Evolutionary conservation across 2,797 vertebrate species (phyloP).

Genomic region (Danionella dracula): DNA sequence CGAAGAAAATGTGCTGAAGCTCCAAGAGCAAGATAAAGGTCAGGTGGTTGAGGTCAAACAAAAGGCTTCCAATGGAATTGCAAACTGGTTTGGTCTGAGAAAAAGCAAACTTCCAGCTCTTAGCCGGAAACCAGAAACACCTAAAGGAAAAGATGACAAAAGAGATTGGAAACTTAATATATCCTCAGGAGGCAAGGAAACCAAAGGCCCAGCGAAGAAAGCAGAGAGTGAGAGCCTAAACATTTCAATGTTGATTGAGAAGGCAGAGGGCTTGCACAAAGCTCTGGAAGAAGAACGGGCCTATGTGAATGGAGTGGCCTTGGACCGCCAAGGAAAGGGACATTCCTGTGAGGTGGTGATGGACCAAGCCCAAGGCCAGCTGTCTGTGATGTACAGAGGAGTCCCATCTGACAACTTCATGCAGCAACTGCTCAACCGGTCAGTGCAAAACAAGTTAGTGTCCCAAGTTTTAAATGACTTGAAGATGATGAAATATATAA

Average conservation of each 20-base stretch:
- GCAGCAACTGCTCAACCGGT: constrained; percentile 96
- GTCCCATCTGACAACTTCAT: constrained; percentile 91
- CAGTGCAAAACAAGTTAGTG: constrained; percentile 38
- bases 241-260: constrained; percentile 96
- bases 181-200: constrained; percentile 76
- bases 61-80: constrained; percentile 84
- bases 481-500: no score
- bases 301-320: constrained; percentile 75
- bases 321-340: constrained; percentile 73
- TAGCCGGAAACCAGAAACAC: constrained; percentile 76
- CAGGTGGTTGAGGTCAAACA: constrained; percentile 76
- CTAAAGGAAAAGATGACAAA: constrained; percentile 80
- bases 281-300: constrained; percentile 90
- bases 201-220: constrained; percentile 74
- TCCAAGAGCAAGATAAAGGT: constrained; percentile 82
- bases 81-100: constrained; percentile 93
- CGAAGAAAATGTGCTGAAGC: constrained; percentile 88
- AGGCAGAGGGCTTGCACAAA: constrained; percentile 87
- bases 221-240: constrained; percentile 88
- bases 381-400: constrained; percentile 85
- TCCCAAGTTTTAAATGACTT: no score
- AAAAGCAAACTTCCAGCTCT: constrained; percentile 90
- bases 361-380: constrained; percentile 78
- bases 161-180: constrained; percentile 74
- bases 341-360: constrained; percentile 72